phyloP scores from a whole-genome alignment of 92 coral and sea anemone species.

The Micromussa lordhowensis region DNA sequence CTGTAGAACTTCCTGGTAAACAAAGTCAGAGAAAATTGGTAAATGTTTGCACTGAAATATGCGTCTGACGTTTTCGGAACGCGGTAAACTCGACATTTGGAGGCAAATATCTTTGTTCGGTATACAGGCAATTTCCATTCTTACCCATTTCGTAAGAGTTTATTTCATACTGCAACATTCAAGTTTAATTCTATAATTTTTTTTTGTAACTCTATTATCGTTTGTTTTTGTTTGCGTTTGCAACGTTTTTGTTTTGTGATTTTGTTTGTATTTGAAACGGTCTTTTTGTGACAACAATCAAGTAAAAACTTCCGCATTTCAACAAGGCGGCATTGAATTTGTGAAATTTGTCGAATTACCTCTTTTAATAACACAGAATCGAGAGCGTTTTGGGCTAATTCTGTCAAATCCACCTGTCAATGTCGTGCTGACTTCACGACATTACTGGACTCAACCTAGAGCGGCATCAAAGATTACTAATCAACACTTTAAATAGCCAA shows the following conservation, averaged over 20 bases:
- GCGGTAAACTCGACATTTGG: not conserved
- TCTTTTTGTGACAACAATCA: not conserved
- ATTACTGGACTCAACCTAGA: not conserved
- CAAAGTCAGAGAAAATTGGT: not conserved
- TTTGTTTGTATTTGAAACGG: not conserved
- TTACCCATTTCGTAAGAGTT: not conserved
- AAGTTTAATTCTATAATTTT: not conserved
- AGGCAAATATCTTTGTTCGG: not conserved
- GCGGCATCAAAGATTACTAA: slow-evolving; percentile 10
- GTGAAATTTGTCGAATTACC: not conserved
- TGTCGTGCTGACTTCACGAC: slow-evolving; percentile 14
- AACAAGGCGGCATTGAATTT: not conserved
- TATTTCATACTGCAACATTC: not conserved
- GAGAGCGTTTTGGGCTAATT: slow-evolving; percentile 18
- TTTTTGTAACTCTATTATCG: not conserved
- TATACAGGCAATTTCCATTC: not conserved
- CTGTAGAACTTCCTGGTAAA: not conserved
- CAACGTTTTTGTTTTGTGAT: not conserved
- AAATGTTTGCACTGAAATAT: not conserved
- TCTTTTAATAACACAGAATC: not conserved
- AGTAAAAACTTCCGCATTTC: not conserved
- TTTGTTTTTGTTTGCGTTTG: not conserved
- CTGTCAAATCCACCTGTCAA: slow-evolving; percentile 5
- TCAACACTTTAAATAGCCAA: slow-evolving; percentile 19
- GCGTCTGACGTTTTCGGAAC: not conserved